These are phyloP conservation scores for Notospermus geniculatus DNA, from an alignment of 1,140 invertebrate genomes.

Conservation along the genomic window DNA sequence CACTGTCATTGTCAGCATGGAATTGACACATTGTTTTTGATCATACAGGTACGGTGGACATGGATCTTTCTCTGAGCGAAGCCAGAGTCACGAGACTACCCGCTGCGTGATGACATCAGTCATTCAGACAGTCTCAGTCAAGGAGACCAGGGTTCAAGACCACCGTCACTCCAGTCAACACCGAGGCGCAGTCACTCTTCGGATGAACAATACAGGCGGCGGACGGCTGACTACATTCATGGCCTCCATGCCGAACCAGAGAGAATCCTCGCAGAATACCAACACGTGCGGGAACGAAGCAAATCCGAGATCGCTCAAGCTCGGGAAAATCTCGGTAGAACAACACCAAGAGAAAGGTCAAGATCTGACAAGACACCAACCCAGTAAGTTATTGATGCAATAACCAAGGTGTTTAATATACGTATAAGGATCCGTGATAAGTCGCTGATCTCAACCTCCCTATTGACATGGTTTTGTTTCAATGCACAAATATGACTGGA, in stretches of 20 bases:
- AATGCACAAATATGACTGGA: too few relatives aligned
- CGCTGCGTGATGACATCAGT: not conserved
- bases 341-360: conserved; percentile 1
- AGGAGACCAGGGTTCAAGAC: not conserved
- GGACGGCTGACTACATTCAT: too few relatives aligned
- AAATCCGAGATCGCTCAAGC: conserved; percentile 1
- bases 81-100: not conserved
- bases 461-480: too few relatives aligned
- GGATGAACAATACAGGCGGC: not conserved
- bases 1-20: too few relatives aligned
- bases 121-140: not conserved
- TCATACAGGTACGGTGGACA: too few relatives aligned
- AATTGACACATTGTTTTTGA: too few relatives aligned
- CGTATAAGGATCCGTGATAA: too few relatives aligned
- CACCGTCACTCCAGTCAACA: not conserved
- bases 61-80: too few relatives aligned
- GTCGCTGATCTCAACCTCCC: too few relatives aligned
- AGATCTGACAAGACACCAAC: not conserved
- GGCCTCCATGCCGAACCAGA: conserved; percentile 5
- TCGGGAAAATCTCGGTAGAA: not conserved
- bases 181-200: not conserved
- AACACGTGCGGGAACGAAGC: not conserved
- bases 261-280: conserved; percentile 1
- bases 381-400: not conserved
- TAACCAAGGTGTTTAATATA: too few relatives aligned